Base-by-base conservation (phyloP, 1,140 invertebrate species). In the Aphaenogaster ashmeadi region DNA sequence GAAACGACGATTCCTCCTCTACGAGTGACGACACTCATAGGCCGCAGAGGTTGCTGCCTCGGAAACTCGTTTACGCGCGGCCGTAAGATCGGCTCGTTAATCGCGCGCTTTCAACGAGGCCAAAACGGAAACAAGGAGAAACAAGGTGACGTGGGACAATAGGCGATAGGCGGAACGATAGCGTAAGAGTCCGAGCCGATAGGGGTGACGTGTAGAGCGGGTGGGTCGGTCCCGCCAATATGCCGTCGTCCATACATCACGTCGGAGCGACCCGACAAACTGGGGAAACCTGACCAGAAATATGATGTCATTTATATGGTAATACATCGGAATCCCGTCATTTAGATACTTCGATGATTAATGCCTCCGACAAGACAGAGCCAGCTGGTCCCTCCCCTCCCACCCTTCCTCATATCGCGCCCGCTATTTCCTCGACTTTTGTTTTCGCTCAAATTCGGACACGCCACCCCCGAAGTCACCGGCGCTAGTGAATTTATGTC, bases 221-320 rank as follows among this genome's bases (percentile, higher is more conserved):
- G 90, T 91, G 93, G 92, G 91, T 91, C 21, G 91, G 93, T 87
- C 90, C 91, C 93, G 94, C 94, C 95, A 95, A 95, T 95, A 95
- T 95, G 94, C 95, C 94, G 93, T 90, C 94, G 94, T 95, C 94
- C 94, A 95, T 95, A 95, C 93, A 95, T 95, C 95, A 95, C 92
- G 90, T 93, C 92, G 86, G 93, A 90, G 93, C 91, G 92, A 93
- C 90, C 94, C 95, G 95, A 95, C 95, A 95, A 95, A 95, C 95
- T 95, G 94, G 95, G 95, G 95, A 95, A 95, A 95, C 95, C 95
- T 96, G 96, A 96, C 96, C 96, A 96, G 96, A 96, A 96, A 96
- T 96, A 96, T 96, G 96, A 96, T 96, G 96, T 96, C 96, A 96
- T 96, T 96, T 96, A 96, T 96, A 96, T 96, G 96, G 96, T 96